These are phyloP conservation scores for Drosophila ohnishii DNA, from an alignment of 1,140 invertebrate species.

Conservation along the genomic window DNA sequence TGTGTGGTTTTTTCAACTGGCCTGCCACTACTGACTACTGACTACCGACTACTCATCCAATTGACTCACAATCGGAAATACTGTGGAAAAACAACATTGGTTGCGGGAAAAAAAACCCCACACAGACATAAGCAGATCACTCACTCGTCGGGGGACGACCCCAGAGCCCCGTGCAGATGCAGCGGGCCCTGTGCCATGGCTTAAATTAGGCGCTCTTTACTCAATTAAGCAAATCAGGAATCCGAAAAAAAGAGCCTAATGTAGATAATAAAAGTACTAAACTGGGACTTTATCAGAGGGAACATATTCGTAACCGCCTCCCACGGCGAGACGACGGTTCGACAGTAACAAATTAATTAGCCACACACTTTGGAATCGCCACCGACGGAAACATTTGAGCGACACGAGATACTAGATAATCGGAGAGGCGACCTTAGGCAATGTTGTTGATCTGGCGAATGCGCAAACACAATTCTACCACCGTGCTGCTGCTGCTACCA, in stretches of 20 bases:
- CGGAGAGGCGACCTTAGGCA: conserved; percentile 60
- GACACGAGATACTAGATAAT: conserved; percentile 27
- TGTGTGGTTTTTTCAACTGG: conserved; percentile 34
- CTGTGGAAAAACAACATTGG: conserved; percentile 26
- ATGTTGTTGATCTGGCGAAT: conserved; percentile 62
- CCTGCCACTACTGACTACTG: conserved; percentile 5
- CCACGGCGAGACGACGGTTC: conserved; percentile 21
- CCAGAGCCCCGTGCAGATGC: conserved; percentile 39
- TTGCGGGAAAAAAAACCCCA: conserved; percentile 18
- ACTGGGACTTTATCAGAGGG: conserved; percentile 14
- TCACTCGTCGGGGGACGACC: conserved; percentile 27
- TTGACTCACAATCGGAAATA: conserved; percentile 76
- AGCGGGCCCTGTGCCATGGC: conserved; percentile 46
- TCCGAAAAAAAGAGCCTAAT: conserved; percentile 11
- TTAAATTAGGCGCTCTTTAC: conserved; percentile 73
- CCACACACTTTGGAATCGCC: conserved; percentile 27
- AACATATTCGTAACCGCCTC: conserved; percentile 19
- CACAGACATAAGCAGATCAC: conserved; percentile 22
- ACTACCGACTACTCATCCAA: conserved; percentile 60
- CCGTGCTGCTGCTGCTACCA: conserved; percentile 1
- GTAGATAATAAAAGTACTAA: conserved; percentile 16
- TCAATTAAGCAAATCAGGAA: conserved; percentile 76
- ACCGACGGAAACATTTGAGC: conserved; percentile 59
- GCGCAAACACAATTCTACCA: conserved; percentile 2
- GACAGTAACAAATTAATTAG: conserved; percentile 63